A percentile compares a stretch with the other conserved stretches of the same genome.
These are phyloP conservation scores for Carassius auratus DNA, from an alignment of 2,113 vertebrate genomes.

Conservation along the genomic window DNA sequence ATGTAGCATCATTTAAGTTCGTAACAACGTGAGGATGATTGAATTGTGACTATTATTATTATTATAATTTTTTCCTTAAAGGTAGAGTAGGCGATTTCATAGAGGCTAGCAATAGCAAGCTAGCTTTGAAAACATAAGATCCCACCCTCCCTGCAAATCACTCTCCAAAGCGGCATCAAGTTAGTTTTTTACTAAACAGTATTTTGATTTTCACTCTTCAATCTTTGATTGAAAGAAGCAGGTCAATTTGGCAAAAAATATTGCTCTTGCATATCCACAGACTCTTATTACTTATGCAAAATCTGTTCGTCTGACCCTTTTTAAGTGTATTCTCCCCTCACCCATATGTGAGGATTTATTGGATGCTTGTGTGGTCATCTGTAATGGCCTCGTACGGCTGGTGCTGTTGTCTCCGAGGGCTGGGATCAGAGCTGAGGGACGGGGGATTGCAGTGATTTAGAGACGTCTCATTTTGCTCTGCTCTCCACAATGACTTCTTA, in stretches of 20 bases:
- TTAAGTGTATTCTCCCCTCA: conserved; percentile 12
- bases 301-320: background rate
- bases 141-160: no score
- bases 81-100: no score
- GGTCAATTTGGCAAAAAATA: background rate
- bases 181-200: background rate
- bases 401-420: conserved; percentile 27
- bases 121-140: no score
- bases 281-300: background rate
- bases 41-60: no score
- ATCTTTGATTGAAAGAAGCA: background rate
- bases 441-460: conserved; percentile 29
- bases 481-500: conserved; percentile 43
- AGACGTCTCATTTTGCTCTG: conserved; percentile 27
- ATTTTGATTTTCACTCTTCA: background rate
- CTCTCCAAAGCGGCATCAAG: background rate
- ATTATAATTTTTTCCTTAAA: no score
- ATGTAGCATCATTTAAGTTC: no score
- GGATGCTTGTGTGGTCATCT: conserved; percentile 14
- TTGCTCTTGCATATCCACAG: background rate
- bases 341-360: conserved; percentile 26
- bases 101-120: no score
- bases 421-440: conserved; percentile 40
- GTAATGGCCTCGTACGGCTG: conserved; percentile 25
- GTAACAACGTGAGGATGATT: background rate